Evolutionary conservation across 2,888 invertebrate genomes (phyloP), one percentile per base, ranked within the genome.

Genomic region (Neocrepidodera transversa): DNA sequence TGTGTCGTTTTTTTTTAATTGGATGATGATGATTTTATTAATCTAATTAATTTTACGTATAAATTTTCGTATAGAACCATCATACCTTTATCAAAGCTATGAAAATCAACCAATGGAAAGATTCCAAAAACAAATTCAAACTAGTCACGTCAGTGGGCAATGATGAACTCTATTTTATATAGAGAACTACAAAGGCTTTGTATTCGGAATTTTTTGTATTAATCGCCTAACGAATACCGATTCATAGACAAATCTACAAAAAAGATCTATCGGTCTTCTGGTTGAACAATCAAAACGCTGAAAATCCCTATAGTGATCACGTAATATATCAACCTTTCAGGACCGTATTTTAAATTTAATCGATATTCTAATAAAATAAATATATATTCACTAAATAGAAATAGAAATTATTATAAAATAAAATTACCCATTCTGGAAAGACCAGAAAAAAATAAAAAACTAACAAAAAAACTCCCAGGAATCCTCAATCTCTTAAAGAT

Each of bases 281-380:
- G 53, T 28, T 43, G 53, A 53, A 43, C 53, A 43, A 43, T 40
- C 43, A 53, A 32, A 53, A 53, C 35, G 30, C 14, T 52, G 28
- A 42, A 40, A 30, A 42, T 52, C 11, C 32, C n/a, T 42, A 28
- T 42, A 36, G 42, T 28, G 18, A 52, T 32, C 43, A 23, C 14
- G 18, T 20, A 52, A 32, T 54, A 16, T 35, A 47, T 53, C 18
- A 28, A 10, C 10, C 1, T 11, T 23, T 10, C 43, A 45, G 45
- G 23, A 5, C 40, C 16, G 40, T 40, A 18, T 3, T 6, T 23
- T n/a, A n/a, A n/a, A n/a, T n/a, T n/a, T n/a, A n/a, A n/a, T n/a
- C n/a, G n/a, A n/a, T n/a, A n/a, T n/a, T n/a, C n/a, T n/a, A n/a
- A n/a, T n/a, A n/a, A n/a, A n/a, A n/a, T n/a, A n/a, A n/a, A n/a